Conservation (phyloP, 2,888 invertebrate genomes). For the Stenolophus ochropezus region DNA sequence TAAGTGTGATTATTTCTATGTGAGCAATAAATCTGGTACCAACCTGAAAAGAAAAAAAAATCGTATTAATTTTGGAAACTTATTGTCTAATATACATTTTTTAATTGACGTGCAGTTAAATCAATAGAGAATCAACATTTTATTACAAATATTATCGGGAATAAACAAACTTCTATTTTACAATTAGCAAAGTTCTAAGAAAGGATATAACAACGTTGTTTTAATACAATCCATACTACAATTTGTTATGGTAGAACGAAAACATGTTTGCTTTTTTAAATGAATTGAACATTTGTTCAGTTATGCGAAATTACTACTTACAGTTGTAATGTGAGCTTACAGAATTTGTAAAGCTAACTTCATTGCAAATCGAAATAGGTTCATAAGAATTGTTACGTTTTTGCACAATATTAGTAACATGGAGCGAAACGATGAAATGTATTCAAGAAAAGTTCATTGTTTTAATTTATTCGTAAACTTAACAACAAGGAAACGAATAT, state of each 20-base stretch:
- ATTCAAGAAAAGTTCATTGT: no score
- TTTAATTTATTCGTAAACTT: no score
- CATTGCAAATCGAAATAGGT: background rate
- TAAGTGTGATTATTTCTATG: background rate
- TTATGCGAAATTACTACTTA: background rate
- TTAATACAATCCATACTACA: background rate
- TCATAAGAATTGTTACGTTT: background rate
- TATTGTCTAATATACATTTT: background rate
- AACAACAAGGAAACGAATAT: no score
- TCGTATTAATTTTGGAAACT: background rate
- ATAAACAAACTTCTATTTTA: background rate
- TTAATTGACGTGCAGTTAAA: background rate
- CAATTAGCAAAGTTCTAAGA: background rate
- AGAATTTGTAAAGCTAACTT: background rate
- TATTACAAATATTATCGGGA: background rate
- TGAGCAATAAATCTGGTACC: background rate
- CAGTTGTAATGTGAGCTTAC: background rate
- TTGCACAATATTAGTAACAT: background rate
- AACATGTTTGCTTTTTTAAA: background rate
- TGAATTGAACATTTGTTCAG: background rate
- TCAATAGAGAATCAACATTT: no score
- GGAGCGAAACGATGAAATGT: no score
- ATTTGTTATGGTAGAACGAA: background rate
- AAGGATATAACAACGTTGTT: background rate
- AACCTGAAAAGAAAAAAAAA: background rate